phyloP scores from a whole-genome alignment of 2,797 vertebrate genomes.

The Varecia variegata region DNA sequence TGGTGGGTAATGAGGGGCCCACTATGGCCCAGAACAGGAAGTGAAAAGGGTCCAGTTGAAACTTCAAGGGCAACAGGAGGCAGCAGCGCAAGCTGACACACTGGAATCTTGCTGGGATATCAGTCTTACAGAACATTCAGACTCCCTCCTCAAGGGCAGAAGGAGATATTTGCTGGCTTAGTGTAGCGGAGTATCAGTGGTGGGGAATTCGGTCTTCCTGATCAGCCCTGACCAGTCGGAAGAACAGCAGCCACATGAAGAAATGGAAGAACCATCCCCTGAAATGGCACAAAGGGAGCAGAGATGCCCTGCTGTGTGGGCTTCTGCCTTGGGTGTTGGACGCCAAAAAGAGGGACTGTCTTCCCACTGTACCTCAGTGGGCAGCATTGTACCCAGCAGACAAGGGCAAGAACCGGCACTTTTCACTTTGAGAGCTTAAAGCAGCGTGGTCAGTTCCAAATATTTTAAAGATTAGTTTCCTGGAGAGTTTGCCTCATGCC shows the following conservation, averaged over 20 bases:
- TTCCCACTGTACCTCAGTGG: background rate
- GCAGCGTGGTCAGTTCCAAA: slow-evolving; percentile 24
- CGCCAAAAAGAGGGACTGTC: background rate
- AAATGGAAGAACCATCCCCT: background rate
- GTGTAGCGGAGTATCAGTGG: background rate
- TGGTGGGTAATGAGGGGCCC: background rate
- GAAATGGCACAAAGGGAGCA: background rate
- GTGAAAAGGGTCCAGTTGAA: background rate
- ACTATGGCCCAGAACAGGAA: slow-evolving; percentile 26
- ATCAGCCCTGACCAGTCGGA: background rate
- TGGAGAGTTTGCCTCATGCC: slow-evolving; percentile 63
- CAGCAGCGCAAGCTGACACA: background rate
- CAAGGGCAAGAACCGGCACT: background rate
- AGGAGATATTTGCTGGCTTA: background rate
- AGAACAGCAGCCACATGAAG: background rate
- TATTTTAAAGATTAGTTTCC: slow-evolving; percentile 52
- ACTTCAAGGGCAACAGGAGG: background rate
- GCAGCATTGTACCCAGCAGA: background rate
- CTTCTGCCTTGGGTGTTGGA: background rate
- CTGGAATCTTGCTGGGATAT: background rate
- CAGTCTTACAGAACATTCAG: background rate
- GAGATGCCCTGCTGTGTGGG: background rate
- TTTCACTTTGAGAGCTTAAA: slow-evolving; percentile 43
- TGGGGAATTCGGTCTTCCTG: background rate
- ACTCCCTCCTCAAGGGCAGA: background rate